Base-by-base conservation (phyloP, 2,113 vertebrate genomes). In the Sander lucioperca region DNA sequence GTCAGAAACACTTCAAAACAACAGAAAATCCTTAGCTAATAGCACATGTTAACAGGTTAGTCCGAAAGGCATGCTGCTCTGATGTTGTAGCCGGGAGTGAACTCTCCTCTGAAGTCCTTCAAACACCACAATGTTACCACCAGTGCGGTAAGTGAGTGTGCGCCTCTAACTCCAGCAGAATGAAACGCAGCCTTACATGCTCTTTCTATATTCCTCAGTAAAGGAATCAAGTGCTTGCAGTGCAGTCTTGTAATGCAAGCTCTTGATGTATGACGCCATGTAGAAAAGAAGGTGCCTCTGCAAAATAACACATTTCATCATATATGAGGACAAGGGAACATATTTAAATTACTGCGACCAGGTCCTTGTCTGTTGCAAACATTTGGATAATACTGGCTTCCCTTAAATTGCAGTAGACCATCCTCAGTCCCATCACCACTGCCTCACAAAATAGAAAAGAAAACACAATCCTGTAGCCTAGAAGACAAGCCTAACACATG, bases 1-100 rank as follows among this genome's bases (percentile, higher is more conserved):
- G 85, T 89, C 81, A 89, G 11, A 43, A 74, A 43, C 80, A 71
- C 84, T 69, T 80, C 25, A 86, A 79, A 83, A 83, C 73, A 75
- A 66, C 21, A n/a, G 39, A 43, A 16, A 54, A 78, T 88, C 86
- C 82, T 63, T 11, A 0, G 61, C 81, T 61, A 76, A 25, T 65
- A 66, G 43, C 21, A 16, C n/a, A 33, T 61, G 83, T 87, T 61
- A 68, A 61, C 74, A 69, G 71, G 71, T 75, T 65, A 66, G 57
- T 74, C 27, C 23, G 59, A 30, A 27, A 27, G 48, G 58, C 47
- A 6, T 5, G 66, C 63, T 18, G 48, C 81, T 87, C 47, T 68
- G 48, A 57, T 84, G 50, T 58, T 72, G 47, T 39, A 66, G 80
- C 57, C 63, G 66, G 78, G 62, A 68, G 74, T 79, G 68, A 90